phyloP scores from a whole-genome alignment of 1,140 invertebrate genomes.

The Temnothorax curvispinosus region DNA sequence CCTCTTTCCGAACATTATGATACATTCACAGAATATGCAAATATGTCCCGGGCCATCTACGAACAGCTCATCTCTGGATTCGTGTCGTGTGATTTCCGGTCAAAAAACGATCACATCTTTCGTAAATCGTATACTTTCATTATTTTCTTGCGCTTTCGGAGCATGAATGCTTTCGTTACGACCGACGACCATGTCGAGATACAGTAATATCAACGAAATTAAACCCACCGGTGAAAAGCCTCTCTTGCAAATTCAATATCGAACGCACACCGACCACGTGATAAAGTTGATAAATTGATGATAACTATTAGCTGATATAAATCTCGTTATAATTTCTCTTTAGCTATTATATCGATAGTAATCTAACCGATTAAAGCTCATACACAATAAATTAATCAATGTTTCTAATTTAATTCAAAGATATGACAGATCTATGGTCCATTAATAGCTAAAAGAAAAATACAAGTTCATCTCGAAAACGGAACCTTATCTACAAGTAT shows the following conservation, averaged over 20 bases:
- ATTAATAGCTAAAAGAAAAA: neutral
- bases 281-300: slow-evolving; percentile 55
- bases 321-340: slow-evolving; percentile 49
- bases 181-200: slow-evolving; percentile 10
- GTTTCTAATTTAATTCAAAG: neutral
- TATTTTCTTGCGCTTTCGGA: slow-evolving; percentile 4
- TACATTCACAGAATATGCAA: slow-evolving; percentile 36
- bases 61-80: slow-evolving; percentile 18
- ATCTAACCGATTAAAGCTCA: neutral
- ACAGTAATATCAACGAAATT: slow-evolving; percentile 35
- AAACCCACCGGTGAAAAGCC: slow-evolving; percentile 29
- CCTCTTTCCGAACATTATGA: slow-evolving; percentile 15
- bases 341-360: neutral
- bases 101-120: slow-evolving; percentile 9
- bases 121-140: slow-evolving; percentile 21
- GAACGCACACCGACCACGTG: neutral
- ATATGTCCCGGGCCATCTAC: neutral
- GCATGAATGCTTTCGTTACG: neutral
- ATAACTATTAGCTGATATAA: slow-evolving; percentile 54
- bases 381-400: slow-evolving; percentile 23
- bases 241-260: slow-evolving; percentile 42
- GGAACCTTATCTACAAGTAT: neutral
- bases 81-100: slow-evolving; percentile 22
- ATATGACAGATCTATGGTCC: neutral
- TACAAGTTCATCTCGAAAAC: neutral